phyloP scores from a whole-genome alignment of 2,888 invertebrate species.

The Melanchra persicariae region DNA sequence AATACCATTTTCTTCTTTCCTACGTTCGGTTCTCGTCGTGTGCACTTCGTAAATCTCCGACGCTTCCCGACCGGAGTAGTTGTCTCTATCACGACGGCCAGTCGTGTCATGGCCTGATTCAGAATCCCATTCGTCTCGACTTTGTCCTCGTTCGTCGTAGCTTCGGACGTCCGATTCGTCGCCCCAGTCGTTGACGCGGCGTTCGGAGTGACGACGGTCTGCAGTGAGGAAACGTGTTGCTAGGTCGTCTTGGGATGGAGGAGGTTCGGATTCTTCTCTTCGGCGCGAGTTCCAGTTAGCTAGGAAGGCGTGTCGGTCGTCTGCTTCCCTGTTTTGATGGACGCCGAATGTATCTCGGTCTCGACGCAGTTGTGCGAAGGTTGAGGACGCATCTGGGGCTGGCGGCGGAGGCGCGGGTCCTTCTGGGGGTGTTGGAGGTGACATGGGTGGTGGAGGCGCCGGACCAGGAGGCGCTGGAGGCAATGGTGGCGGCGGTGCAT shows the following conservation, averaged over 20 bases:
- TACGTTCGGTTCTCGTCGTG: conserved; percentile 80
- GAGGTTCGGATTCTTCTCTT: conserved; percentile 83
- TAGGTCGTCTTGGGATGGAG: conserved; percentile 78
- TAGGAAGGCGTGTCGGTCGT: conserved; percentile 89
- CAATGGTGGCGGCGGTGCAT: conserved; percentile 92
- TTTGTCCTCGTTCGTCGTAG: conserved; percentile 80
- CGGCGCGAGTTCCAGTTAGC: conserved; percentile 89
- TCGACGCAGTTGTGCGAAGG: conserved; percentile 92
- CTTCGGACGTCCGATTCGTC: conserved; percentile 84
- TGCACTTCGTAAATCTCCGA: conserved; percentile 88
- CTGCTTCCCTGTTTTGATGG: conserved; percentile 92
- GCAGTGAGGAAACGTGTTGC: conserved; percentile 86
- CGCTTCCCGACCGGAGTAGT: conserved; percentile 85
- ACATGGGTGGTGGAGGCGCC: conserved; percentile 92
- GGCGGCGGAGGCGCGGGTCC: conserved; percentile 91
- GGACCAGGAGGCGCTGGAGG: conserved; percentile 91
- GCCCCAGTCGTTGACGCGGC: conserved; percentile 84
- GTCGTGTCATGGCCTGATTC: conserved; percentile 83
- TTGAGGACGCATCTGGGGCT: conserved; percentile 89
- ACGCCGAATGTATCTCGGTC: conserved; percentile 94
- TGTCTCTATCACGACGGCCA: conserved; percentile 81
- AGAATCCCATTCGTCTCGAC: conserved; percentile 88
- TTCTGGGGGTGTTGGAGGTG: conserved; percentile 91
- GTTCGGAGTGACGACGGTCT: conserved; percentile 78
- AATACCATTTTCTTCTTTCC: conserved; percentile 83